Percentiles rank a stretch among this genome's conserved stretches.
Evolutionary conservation across 2,797 vertebrate species (phyloP).

Genomic region (Rhincodon typus): DNA sequence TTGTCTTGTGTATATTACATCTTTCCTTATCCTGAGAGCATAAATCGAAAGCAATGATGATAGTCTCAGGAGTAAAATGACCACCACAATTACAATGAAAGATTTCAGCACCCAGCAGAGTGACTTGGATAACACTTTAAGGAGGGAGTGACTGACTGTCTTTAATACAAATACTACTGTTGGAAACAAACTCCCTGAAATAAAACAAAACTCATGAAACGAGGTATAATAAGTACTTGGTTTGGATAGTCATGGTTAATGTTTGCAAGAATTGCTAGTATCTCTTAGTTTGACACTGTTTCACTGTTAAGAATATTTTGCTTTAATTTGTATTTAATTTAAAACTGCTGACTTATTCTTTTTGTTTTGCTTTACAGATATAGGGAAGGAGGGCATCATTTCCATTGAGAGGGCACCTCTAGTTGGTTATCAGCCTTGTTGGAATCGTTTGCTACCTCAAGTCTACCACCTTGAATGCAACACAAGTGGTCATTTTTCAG

Average conservation of each 20-base stretch:
- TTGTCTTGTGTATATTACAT: not conserved
- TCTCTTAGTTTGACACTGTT: not conserved
- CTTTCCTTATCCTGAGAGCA: not conserved
- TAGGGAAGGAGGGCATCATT: not conserved
- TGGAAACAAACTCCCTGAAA: not conserved
- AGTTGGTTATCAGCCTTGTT: not conserved
- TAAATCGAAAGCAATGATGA: not conserved
- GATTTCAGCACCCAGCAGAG: not conserved
- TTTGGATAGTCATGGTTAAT: not conserved
- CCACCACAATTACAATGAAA: not conserved
- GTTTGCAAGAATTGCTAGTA: not conserved
- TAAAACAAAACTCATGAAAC: not conserved
- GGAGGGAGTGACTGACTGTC: not conserved
- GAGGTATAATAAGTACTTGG: not conserved
- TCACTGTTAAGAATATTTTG: not conserved
- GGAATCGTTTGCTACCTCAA: not conserved
- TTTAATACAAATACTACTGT: not conserved
- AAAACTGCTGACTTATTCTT: not conserved
- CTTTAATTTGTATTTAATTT: not conserved
- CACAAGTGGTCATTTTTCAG: not conserved
- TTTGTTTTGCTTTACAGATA: constrained; percentile 25
- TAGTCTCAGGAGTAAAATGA: not conserved
- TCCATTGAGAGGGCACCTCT: not conserved
- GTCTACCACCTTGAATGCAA: not conserved
- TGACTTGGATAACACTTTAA: not conserved